Evolutionary conservation across 2,797 vertebrate genomes (phyloP).

Genomic region (Dryobates pubescens): DNA sequence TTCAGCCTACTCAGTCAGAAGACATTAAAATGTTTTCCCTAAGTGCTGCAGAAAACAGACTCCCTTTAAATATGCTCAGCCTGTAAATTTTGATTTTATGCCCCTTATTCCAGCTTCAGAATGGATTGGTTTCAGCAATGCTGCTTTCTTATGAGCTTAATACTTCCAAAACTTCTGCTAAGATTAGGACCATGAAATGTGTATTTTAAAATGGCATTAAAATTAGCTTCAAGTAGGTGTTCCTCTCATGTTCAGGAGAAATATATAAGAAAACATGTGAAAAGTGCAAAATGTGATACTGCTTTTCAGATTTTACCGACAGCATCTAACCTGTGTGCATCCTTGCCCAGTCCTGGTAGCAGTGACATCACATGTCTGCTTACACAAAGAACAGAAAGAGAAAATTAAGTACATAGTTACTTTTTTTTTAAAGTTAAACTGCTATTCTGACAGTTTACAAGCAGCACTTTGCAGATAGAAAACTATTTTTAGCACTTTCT

Average conservation of each 20-base stretch:
- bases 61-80: not conserved
- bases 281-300: not conserved
- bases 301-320: not conserved
- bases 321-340: not conserved
- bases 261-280: not conserved
- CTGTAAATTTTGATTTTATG: not conserved
- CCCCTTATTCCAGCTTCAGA: not conserved
- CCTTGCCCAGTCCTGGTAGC: not conserved
- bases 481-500: not conserved
- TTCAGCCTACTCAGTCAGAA: not conserved
- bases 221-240: not conserved
- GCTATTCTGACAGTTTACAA: not conserved
- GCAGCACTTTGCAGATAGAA: not conserved
- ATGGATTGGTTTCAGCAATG: not conserved
- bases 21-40: not conserved
- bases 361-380: not conserved
- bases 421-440: not conserved
- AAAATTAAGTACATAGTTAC: not conserved
- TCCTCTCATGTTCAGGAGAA: not conserved
- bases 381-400: not conserved
- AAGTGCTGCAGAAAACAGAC: not conserved
- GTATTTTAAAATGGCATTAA: not conserved
- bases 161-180: not conserved
- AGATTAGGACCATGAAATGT: not conserved
- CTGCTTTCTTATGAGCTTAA: not conserved